Evolutionary conservation across 2,113 vertebrate genomes (phyloP), one percentile per base, ranked within the genome.

Genomic region (Hippolais icterina): DNA sequence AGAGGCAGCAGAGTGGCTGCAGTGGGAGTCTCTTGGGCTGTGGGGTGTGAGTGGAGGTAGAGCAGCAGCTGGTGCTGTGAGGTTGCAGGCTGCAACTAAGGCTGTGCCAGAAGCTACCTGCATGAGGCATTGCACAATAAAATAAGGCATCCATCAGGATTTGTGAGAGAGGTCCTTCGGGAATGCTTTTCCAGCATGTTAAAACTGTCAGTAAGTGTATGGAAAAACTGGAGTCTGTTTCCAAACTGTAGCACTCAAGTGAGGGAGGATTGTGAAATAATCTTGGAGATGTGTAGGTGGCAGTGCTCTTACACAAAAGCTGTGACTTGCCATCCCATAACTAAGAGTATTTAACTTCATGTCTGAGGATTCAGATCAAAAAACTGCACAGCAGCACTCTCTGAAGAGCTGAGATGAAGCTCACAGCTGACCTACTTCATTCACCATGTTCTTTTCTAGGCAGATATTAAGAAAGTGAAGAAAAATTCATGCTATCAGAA

Each of bases 81-180:
- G 39, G 50, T 4, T 69, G n/a, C 53, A 63, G 33, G 70, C 33
- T 44, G 60, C 77, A 35, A 6, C 1, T 3, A 29, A 11, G 2
- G 7, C 61, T 41, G 25, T 29, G 57, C 37, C 37, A 10, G 71
- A 76, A 71, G 74, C 5, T 16, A 18, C 11, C 21, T 59, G 54
- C 44, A 1, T 2, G 4, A 63, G 39, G 19, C 4, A 2, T 4
- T 35, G 37, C 2, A 0, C 0, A 2, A 64, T 54, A 53, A 53
- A 63, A 72, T 16, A 72, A 35, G 49, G 41, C 16, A 29, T 44
- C 24, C 39, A 13, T 46, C 65, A 60, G 46, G 29, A 31, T n/a
- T 54, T 17, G 15, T 18, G 21, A 35, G 11, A 37, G 14, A 56
- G 4, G 10, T 37, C 46, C 56, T 44, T 65, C 3, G 1, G 15